A percentile compares a stretch with the other conserved stretches of the same genome.
Conservation (phyloP, 2,888 invertebrate species). For the Ypsolopha sequella region DNA sequence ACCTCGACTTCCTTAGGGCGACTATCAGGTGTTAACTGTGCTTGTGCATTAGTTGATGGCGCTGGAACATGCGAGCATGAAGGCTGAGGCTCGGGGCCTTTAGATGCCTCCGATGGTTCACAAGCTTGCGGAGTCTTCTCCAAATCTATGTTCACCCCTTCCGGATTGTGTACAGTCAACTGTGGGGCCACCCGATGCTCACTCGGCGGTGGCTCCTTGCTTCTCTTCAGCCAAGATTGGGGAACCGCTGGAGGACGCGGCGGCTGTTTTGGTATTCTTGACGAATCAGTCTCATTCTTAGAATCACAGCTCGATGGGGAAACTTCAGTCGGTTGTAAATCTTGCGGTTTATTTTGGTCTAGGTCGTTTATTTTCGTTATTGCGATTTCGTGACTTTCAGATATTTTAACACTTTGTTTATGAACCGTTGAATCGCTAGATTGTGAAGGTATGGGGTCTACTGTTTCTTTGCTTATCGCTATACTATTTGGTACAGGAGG, state of each 20-base stretch:
- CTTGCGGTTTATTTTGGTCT: background rate
- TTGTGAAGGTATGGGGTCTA: constrained; percentile 1
- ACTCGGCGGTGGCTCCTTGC: constrained; percentile 20
- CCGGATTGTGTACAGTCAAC: constrained; percentile 42
- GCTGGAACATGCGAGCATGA: constrained; percentile 51
- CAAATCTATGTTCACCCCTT: constrained; percentile 14
- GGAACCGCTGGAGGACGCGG: constrained; percentile 57
- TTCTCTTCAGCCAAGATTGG: constrained; percentile 41
- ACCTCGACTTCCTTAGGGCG: constrained; percentile 63
- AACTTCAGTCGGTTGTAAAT: background rate
- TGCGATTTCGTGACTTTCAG: constrained; percentile 12
- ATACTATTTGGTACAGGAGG: constrained; percentile 22
- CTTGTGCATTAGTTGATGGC: constrained; percentile 12
- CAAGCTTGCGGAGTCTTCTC: constrained; percentile 13
- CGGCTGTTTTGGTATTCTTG: constrained; percentile 24
- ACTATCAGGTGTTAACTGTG: constrained; percentile 48
- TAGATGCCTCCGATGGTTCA: constrained; percentile 21
- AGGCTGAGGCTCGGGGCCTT: constrained; percentile 36
- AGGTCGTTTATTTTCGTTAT: constrained; percentile 7
- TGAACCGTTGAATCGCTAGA: constrained; percentile 7
- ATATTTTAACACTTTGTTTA: constrained; percentile 3
- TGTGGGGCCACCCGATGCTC: constrained; percentile 25
- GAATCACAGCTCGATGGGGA: background rate
- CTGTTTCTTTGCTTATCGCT: constrained; percentile 15
- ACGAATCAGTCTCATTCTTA: constrained; percentile 8